These are phyloP conservation scores for Ondatra zibethicus DNA, from an alignment of 2,113 vertebrate genomes.

Conservation along the genomic window DNA sequence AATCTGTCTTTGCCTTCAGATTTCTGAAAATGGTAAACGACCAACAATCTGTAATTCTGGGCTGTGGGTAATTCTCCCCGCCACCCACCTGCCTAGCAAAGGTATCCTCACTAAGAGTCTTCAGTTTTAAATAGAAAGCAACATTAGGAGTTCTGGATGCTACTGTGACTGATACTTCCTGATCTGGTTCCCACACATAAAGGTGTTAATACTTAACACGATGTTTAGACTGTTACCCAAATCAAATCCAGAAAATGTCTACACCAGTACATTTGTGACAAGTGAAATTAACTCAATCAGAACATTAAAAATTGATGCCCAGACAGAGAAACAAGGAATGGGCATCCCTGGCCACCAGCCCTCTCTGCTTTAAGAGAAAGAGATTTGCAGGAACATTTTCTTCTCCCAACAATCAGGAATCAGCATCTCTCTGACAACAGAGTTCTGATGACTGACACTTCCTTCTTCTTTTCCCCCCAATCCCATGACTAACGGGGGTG, in stretches of 20 bases:
- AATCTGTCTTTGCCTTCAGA: not conserved
- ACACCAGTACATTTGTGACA: not conserved
- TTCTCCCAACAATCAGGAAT: not conserved
- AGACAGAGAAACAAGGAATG: not conserved
- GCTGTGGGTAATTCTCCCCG: not conserved
- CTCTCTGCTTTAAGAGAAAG: constrained; percentile 26
- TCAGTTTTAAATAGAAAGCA: constrained; percentile 36
- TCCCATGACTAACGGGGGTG: not conserved
- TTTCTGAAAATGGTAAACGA: constrained; percentile 34
- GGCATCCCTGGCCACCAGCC: not conserved
- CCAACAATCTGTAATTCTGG: constrained; percentile 12
- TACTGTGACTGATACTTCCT: not conserved
- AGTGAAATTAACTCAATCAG: constrained; percentile 3
- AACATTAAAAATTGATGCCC: not conserved
- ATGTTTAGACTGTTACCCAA: not conserved
- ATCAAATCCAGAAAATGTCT: constrained; percentile 34
- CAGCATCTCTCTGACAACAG: not conserved
- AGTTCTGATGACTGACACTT: not conserved
- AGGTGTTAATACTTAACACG: not conserved
- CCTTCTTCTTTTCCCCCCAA: not conserved
- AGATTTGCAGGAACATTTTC: not conserved
- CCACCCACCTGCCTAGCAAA: not conserved
- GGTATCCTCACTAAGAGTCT: not conserved
- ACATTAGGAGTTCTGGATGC: not conserved
- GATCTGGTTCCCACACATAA: not conserved